phyloP scores from a whole-genome alignment of 1,140 invertebrate species.

The Euschistus heros region DNA sequence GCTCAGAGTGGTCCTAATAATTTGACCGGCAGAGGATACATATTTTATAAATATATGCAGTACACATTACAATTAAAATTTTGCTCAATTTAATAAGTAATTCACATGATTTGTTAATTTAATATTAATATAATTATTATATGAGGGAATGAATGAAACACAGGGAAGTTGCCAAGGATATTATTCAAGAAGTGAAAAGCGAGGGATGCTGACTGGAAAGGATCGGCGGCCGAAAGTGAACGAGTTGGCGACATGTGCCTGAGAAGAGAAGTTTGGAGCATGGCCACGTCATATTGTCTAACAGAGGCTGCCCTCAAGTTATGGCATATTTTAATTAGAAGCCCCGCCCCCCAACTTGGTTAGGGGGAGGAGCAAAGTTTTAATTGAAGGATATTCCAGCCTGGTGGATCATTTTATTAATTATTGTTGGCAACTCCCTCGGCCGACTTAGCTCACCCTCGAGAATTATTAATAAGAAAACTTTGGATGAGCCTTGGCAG shows the following conservation, averaged over 20 bases:
- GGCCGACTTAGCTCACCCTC: constrained; percentile 18
- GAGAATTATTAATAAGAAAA: constrained; percentile 29
- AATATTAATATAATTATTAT: no score
- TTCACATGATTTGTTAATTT: no score
- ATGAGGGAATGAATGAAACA: no score
- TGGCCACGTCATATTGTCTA: constrained; percentile 24
- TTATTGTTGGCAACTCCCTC: constrained; percentile 23
- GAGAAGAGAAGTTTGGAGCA: constrained; percentile 7
- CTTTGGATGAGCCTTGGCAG: constrained; percentile 20
- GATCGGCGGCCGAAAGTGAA: not conserved
- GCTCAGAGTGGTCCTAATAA: no score
- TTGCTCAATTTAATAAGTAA: no score
- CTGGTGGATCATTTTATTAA: constrained; percentile 32
- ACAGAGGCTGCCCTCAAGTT: constrained; percentile 28
- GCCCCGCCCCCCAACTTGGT: constrained; percentile 1
- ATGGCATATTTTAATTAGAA: constrained; percentile 32
- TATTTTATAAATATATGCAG: no score
- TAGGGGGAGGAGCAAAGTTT: constrained; percentile 28
- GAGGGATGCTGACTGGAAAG: no score
- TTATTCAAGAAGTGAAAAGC: no score
- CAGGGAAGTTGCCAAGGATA: no score
- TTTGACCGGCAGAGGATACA: no score
- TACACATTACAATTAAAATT: no score
- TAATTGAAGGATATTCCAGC: constrained; percentile 31
- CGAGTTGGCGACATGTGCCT: constrained; percentile 23